Base-by-base conservation (phyloP, 2,113 vertebrate species). In the Fulmarus glacialis region DNA sequence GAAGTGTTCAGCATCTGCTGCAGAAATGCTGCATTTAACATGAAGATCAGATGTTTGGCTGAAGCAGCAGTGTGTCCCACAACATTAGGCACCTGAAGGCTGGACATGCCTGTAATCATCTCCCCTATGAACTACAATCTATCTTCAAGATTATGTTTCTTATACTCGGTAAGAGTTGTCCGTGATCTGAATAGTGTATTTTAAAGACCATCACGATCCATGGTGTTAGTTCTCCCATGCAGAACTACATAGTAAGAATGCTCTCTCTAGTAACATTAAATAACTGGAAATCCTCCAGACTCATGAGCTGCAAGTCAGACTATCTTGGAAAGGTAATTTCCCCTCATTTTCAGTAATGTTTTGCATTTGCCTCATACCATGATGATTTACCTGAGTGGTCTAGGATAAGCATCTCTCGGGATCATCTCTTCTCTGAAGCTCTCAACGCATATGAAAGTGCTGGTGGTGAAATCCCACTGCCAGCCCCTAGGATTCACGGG, bases 391-490 rank as follows among this genome's bases (percentile, higher is more conserved):
- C 95, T 90, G 90, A 79, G 40, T 9, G 16, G 62, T 82, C 62
- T 86, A 60, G 71, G 82, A 68, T 15, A 89, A 97, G 58, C 81
- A 91, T 84, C 91, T 86, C 80, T 94, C 17, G 34, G 87, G 47
- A 74, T 68, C 87, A 88, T 74, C 72, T 96, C 90, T 93, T 90
- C 91, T 82, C 67, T 66, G 89, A 82, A 94, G 95, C 67, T 96
- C 93, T 80, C 82, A 86, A 71, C 26, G 60, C 60, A 70, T 52
- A 83, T 87, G 50, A 90, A 86, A 95, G 87, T 82, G 82, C 64
- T 92, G 93, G 67, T 71, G 93, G 68, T 90, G 90, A 92, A 91
- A 77, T 48, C 77, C 63, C 72, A 79, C 50, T 58, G 75, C 90
- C 89, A 86, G 81, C 71, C 90, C 92, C 82, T 8, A 11, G 62